These are phyloP conservation scores for Smutsia gigantea DNA, from an alignment of 2,797 vertebrate genomes.

Conservation along the genomic window DNA sequence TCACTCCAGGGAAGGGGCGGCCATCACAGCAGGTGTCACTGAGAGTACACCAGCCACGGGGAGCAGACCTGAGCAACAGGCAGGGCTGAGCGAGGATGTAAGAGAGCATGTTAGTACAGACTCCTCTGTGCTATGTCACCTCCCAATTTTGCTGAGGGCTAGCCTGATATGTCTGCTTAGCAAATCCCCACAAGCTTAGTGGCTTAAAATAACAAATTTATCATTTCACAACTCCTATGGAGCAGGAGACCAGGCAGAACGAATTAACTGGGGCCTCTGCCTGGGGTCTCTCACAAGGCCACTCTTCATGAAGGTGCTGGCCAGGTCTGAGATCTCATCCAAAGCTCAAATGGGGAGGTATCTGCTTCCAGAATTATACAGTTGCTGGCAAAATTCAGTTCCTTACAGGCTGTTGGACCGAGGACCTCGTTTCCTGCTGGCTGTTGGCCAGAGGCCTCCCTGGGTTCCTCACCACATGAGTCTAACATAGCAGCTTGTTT, in stretches of 20 bases:
- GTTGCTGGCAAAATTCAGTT: not conserved
- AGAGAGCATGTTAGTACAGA: not conserved
- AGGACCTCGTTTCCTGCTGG: not conserved
- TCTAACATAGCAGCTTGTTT: not conserved
- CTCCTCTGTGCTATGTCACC: not conserved
- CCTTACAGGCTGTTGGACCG: not conserved
- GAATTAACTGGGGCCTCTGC: not conserved
- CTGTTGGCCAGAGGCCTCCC: not conserved
- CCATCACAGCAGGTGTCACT: not conserved
- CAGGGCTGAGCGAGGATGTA: not conserved
- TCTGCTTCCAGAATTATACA: not conserved
- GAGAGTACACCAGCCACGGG: fast-evolving
- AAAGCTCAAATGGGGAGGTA: not conserved
- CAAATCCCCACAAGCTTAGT: not conserved
- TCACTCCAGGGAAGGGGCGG: not conserved
- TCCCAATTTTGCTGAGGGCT: not conserved
- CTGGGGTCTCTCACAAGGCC: not conserved
- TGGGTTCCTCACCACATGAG: not conserved
- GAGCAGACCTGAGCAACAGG: not conserved
- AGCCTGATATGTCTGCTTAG: not conserved
- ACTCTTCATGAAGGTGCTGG: not conserved
- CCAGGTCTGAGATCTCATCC: not conserved
- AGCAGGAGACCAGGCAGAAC: not conserved
- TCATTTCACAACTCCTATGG: not conserved
- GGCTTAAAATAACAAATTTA: not conserved